Evolutionary conservation across 53 echinoderm and acorn worm genomes (phyloP).

Genomic region (Echinarachnius parma): DNA sequence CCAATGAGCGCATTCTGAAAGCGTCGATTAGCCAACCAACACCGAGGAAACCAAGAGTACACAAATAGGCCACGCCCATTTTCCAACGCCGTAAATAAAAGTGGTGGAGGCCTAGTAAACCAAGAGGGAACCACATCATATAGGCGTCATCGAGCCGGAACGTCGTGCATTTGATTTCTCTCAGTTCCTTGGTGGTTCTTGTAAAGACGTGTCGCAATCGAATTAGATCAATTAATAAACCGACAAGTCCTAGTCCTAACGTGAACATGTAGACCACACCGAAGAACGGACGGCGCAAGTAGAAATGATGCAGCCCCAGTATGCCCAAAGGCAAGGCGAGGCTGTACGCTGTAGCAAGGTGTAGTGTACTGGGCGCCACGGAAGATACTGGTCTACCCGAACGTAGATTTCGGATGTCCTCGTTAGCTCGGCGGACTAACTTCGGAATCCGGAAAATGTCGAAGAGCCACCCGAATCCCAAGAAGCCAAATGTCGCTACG

Average conservation of each 20-base stretch:
- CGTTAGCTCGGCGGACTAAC: conserved; percentile 58
- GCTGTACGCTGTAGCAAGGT: conserved; percentile 50
- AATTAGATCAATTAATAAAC: conserved; percentile 55
- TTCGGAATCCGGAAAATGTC: conserved; percentile 62
- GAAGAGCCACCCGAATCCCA: conserved; percentile 57
- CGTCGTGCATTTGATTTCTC: conserved; percentile 5
- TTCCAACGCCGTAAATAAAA: conserved; percentile 63
- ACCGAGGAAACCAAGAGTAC: conserved; percentile 61
- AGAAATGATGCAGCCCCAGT: conserved; percentile 68
- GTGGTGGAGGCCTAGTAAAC: conserved; percentile 64
- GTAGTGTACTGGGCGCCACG: background rate
- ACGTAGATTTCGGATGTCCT: conserved; percentile 26
- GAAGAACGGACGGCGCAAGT: conserved; percentile 48
- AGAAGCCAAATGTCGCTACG: conserved; percentile 31
- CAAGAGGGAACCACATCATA: conserved; percentile 59
- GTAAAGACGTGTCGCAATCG: conserved; percentile 56
- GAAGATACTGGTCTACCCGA: conserved; percentile 37
- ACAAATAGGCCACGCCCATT: conserved; percentile 62
- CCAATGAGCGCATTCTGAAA: conserved; percentile 57
- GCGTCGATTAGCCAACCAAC: conserved; percentile 69
- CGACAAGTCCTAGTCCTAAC: conserved; percentile 42
- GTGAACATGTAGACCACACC: conserved; percentile 64
- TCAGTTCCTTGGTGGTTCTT: conserved; percentile 48
- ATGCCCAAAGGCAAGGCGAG: conserved; percentile 66
- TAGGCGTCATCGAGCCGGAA: conserved; percentile 66